phyloP scores from a whole-genome alignment of 2,888 invertebrate genomes.

The Zygothrica quintamaculata region DNA sequence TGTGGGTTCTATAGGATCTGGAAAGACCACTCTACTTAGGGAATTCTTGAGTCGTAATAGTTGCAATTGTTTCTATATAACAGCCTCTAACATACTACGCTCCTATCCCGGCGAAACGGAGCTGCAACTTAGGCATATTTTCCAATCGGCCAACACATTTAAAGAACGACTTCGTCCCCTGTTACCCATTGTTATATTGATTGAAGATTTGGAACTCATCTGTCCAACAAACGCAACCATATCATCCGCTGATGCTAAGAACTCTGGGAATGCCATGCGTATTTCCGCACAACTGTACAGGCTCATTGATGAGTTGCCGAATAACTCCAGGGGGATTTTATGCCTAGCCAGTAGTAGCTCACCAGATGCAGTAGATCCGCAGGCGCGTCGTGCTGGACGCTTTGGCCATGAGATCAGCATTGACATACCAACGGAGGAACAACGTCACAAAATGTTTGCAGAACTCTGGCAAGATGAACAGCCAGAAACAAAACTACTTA shows the following conservation, averaged over 20 bases:
- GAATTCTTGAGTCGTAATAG: constrained; percentile 84
- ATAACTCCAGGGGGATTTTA: constrained; percentile 80
- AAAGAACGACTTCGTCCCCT: constrained; percentile 70
- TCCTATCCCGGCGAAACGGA: constrained; percentile 86
- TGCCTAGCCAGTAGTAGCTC: constrained; percentile 86
- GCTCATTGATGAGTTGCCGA: constrained; percentile 85
- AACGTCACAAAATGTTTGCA: constrained; percentile 84
- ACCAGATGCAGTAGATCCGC: constrained; percentile 85
- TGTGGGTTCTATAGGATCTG: constrained; percentile 86
- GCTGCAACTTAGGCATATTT: constrained; percentile 84
- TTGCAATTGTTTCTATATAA: constrained; percentile 85
- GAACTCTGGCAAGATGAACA: constrained; percentile 62
- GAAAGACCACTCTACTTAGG: constrained; percentile 86
- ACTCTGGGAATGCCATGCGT: constrained; percentile 82
- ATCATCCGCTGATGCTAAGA: constrained; percentile 40
- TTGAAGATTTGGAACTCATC: constrained; percentile 85
- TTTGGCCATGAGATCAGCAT: constrained; percentile 86
- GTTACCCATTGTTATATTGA: constrained; percentile 82
- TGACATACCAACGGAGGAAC: constrained; percentile 84
- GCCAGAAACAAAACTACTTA: constrained; percentile 24
- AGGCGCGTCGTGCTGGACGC: constrained; percentile 86
- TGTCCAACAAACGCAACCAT: constrained; percentile 83
- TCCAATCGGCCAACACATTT: constrained; percentile 83
- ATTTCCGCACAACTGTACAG: constrained; percentile 85
- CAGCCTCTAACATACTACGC: constrained; percentile 84